Base-by-base conservation (phyloP, 2,888 invertebrate genomes). In the Antheraea assamensis region DNA sequence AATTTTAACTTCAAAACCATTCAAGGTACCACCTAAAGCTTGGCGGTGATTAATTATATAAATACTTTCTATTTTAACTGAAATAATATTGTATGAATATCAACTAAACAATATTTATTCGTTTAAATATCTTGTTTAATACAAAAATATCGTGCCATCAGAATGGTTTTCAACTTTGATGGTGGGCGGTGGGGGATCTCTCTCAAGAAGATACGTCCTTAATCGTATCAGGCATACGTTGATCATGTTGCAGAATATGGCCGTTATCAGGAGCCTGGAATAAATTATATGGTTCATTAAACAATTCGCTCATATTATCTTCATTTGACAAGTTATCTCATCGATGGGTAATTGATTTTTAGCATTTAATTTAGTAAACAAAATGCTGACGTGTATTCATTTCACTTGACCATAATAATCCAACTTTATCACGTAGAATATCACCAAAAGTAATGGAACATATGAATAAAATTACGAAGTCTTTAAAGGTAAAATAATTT, bases 141-240 rank as follows among this genome's bases (percentile, higher is more conserved):
- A 95, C 58, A 95, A 84, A 79, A 95, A 94, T 75, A 95, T 92
- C 17, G 93, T 94, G 10, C 93, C 93, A 73, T 95, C 95, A 0
- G 93, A 92, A 75, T 94, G 92, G 72, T 91, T 93, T 58, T 95
- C 93, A 7, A 95, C 86, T 75, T 91, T 91, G 24, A 95, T 91
- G n/a, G 89, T 90, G 0, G 94, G 91, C 2, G 94, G 92, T 0
- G 94, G 93, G 0, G 94, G 95, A 72, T 94, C 91, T 7, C 89
- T 80, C 72, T 93, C 92, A 3, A 95, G 80, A 0, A 93, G 82
- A 72, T 90, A 92, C 0, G 84, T 82, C 70, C 95, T 81, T 3
- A 89, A 70, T 27, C 80, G 79, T 2, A 95, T 87, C 0, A 95
- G 81, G 0, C 71, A 86, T 0, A 91, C 82, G 77, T 91, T 93